Conservation (phyloP, 2,797 vertebrate species). For the Pseudochromis fuscus region DNA sequence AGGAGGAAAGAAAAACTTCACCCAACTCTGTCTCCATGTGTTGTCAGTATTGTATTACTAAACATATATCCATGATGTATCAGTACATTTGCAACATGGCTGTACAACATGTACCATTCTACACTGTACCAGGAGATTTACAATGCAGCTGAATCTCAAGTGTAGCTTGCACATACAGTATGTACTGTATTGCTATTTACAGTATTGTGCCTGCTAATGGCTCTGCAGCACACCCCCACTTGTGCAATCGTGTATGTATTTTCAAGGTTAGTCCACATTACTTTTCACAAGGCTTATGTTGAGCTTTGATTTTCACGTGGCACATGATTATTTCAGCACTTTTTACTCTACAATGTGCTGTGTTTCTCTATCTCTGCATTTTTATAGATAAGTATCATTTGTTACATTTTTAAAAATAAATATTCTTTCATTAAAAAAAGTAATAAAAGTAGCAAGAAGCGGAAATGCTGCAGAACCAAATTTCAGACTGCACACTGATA, state of each 20-base stretch:
- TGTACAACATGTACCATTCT: constrained; percentile 45
- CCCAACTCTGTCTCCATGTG: constrained; percentile 50
- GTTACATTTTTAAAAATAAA: no score
- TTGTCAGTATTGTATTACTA: constrained; percentile 51
- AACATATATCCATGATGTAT: constrained; percentile 66
- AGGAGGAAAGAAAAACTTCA: constrained; percentile 18
- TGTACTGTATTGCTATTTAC: constrained; percentile 30
- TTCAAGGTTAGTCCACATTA: constrained; percentile 17
- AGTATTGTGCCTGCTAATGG: background rate
- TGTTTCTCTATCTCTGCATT: no score
- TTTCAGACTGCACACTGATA: no score
- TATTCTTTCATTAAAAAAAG: no score
- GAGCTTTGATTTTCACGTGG: constrained; percentile 1
- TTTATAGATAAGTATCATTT: no score
- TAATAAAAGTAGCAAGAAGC: no score
- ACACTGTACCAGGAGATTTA: constrained; percentile 39
- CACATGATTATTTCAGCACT: constrained; percentile 23
- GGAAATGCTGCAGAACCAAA: no score
- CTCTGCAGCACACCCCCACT: constrained; percentile 13
- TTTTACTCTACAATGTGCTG: background rate
- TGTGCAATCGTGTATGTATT: constrained; percentile 2
- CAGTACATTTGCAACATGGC: constrained; percentile 57
- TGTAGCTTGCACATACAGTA: constrained; percentile 46
- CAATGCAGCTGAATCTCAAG: constrained; percentile 11
- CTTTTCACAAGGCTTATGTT: constrained; percentile 1